Conservation (phyloP, 2,888 invertebrate genomes). For the Drosophila cognata region DNA sequence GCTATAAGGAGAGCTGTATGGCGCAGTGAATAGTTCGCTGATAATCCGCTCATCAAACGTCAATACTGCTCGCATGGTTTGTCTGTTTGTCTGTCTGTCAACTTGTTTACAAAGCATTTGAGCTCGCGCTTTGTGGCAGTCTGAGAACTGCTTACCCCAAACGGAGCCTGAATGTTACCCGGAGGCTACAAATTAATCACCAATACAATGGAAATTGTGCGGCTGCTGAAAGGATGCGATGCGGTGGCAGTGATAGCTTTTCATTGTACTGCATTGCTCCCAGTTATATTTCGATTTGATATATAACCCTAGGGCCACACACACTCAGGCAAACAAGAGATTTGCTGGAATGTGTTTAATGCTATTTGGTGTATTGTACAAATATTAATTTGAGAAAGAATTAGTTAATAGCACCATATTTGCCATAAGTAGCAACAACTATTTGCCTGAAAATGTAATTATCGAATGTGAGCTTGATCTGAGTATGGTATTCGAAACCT, state of each 20-base stretch:
- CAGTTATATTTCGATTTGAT: constrained; percentile 41
- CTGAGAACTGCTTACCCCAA: constrained; percentile 27
- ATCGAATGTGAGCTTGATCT: neutral
- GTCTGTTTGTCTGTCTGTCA: constrained; percentile 52
- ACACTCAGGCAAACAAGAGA: constrained; percentile 49
- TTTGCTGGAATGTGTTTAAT: constrained; percentile 65
- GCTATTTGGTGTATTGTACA: constrained; percentile 44
- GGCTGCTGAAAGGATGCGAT: constrained; percentile 52
- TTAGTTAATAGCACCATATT: neutral
- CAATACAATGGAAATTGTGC: constrained; percentile 77
- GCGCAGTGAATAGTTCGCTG: constrained; percentile 35
- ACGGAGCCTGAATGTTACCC: constrained; percentile 45
- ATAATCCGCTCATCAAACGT: constrained; percentile 82
- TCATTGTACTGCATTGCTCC: constrained; percentile 22
- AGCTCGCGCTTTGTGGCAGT: constrained; percentile 21
- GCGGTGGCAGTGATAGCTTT: constrained; percentile 61
- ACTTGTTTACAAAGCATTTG: constrained; percentile 72
- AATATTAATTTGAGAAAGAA: constrained; percentile 1
- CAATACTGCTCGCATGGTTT: constrained; percentile 63
- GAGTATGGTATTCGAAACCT: neutral
- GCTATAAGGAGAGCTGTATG: constrained; percentile 5
- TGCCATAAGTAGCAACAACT: neutral
- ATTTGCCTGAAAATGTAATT: neutral
- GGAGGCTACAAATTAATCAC: constrained; percentile 75
- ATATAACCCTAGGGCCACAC: constrained; percentile 68